Base-by-base conservation (phyloP, 2,888 invertebrate genomes). In the Itoplectis maculator region DNA sequence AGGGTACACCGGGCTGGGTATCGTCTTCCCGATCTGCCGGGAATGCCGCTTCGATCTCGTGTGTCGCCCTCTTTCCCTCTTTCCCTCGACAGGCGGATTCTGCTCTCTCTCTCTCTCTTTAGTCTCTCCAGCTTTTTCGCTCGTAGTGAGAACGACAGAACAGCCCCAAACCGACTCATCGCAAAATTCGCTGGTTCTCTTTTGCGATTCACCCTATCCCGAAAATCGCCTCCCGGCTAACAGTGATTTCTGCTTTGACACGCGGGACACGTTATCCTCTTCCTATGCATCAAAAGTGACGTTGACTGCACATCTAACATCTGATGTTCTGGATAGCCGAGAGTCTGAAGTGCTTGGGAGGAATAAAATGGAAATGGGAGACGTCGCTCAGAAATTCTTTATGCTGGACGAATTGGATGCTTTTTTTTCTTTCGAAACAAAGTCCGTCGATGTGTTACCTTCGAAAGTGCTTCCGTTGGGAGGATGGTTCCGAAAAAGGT, bases 11-110 rank as follows among this genome's bases (percentile, higher is more conserved):
- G 47, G n/a, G 47, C 65, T 15, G 65, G 63, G 75, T 79, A 82
- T 82, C 82, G 66, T 65, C 82, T 82, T 82, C 65, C 61, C 82
- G 56, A 82, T 79, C 82, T 79, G 29, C 29, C 35, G 70, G 20
- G 70, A 82, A 82, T 78, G 75, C 65, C 56, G 29, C 42, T 74
- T 80, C 63, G 69, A 49, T 75, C 61, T 45, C 75, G n/a, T n/a
- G n/a, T n/a, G n/a, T 29, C 29, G 29, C 5, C 5, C 29, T 5
- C 29, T 5, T 29, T 23, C 42, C 5, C 42, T n/a, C n/a, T n/a
- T 8, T 8, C n/a, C 37, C 59, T 11, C 45, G 68, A 63, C 69
- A 40, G 70, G n/a, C n/a, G 70, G 40, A 18, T 37, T 15, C 9
- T 13, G 8, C 42, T 42, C 42, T 42, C 7, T 7, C 35, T 15